Evolutionary conservation across 35 echinoderm and acorn worm genomes (phyloP).

Genomic region (Amphiura filiformis): DNA sequence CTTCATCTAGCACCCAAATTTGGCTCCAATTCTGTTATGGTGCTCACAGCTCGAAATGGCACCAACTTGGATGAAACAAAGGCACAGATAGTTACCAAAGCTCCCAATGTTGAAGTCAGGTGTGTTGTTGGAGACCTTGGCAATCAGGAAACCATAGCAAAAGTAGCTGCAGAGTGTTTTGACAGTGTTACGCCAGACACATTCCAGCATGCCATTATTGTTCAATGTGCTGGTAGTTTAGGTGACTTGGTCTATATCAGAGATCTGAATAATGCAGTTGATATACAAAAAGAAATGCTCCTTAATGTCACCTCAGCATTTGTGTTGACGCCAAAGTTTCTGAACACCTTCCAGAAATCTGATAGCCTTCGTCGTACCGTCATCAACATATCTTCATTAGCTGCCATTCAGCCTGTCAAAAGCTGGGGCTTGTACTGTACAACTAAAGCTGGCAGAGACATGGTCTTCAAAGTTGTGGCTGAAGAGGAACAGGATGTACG

Average conservation of each 20-base stretch:
- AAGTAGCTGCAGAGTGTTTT: background rate
- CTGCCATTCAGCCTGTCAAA: constrained; percentile 37
- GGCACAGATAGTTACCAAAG: background rate
- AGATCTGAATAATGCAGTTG: constrained; percentile 31
- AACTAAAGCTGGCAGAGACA: constrained; percentile 52
- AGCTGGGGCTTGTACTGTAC: constrained; percentile 33
- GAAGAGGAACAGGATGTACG: constrained; percentile 55
- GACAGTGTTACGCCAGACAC: background rate
- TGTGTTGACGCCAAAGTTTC: constrained; percentile 24
- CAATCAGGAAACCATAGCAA: background rate
- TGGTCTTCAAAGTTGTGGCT: constrained; percentile 23
- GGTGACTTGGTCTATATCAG: constrained; percentile 11
- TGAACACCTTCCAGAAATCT: constrained; percentile 13
- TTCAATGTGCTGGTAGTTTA: constrained; percentile 44
- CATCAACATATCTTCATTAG: constrained; percentile 31
- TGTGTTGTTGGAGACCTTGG: constrained; percentile 24
- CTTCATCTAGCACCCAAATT: constrained; percentile 7
- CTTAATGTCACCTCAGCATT: constrained; percentile 20
- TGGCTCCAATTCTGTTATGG: background rate
- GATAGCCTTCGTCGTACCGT: constrained; percentile 41
- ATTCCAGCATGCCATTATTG: constrained; percentile 49
- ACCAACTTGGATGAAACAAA: constrained; percentile 14
- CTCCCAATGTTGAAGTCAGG: background rate
- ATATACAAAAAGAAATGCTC: constrained; percentile 20
- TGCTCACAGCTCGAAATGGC: background rate